These are phyloP conservation scores for Ophion ellenae DNA, from an alignment of 2,888 invertebrate species.

Conservation along the genomic window DNA sequence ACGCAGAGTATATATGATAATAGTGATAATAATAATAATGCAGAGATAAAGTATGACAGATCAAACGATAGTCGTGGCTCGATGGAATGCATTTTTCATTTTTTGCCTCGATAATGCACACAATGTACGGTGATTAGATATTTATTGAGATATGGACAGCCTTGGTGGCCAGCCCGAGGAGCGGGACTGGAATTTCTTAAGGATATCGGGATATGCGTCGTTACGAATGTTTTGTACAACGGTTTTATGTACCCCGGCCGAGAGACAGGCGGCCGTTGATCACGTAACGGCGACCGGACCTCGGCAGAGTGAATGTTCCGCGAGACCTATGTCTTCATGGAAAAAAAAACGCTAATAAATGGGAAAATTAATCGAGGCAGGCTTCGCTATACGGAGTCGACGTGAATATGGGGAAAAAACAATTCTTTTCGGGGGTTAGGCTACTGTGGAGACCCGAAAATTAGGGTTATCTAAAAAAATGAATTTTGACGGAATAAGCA, in stretches of 20 bases:
- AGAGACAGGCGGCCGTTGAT: background rate
- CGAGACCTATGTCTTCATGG: background rate
- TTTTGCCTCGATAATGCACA: background rate
- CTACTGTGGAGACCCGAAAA: no score
- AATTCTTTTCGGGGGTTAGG: no score
- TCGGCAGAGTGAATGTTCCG: constrained; percentile 12
- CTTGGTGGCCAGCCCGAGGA: constrained; percentile 19
- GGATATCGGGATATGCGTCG: constrained; percentile 34
- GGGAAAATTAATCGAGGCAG: background rate
- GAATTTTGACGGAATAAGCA: no score
- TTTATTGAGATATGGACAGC: constrained; percentile 35
- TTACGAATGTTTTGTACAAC: constrained; percentile 39
- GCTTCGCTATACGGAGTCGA: background rate
- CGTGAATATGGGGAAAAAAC: background rate
- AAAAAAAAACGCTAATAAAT: background rate
- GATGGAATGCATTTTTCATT: constrained; percentile 34
- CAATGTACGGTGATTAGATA: constrained; percentile 8
- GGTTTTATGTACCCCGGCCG: constrained; percentile 7
- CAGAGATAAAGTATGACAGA: constrained; percentile 34
- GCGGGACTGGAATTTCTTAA: constrained; percentile 41
- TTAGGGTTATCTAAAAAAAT: no score
- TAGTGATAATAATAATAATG: constrained; percentile 17
- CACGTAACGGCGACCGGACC: constrained; percentile 24
- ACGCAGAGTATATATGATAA: background rate
- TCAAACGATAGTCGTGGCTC: constrained; percentile 27